Base-by-base conservation (phyloP, 2,797 vertebrate genomes). In the Diceros bicornis region DNA sequence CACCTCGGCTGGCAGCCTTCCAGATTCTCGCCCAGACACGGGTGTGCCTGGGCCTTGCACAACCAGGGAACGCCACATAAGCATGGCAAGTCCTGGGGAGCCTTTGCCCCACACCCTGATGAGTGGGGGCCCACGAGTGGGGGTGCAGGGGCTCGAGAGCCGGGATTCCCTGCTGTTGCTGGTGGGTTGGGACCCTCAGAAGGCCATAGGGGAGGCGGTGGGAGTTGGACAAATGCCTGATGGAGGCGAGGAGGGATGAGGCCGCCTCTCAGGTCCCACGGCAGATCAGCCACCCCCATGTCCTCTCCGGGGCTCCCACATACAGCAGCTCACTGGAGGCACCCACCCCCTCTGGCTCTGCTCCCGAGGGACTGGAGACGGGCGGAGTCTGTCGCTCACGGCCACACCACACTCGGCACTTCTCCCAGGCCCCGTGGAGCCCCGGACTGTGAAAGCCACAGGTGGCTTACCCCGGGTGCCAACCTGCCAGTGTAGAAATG, bases 41-140 rank as follows among this genome's bases (percentile, higher is more conserved):
- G 95, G 93, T 75, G 91, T 93, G 86, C 77, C 94, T 4, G 61
- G 32, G 87, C 79, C 96, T 98, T 96, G 87, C 97, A 97, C 91
- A 97, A 96, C 87, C 75, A 8, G 89, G 75, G 6, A 21, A 61
- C 16, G 34, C 74, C 47, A 23, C 78, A 2, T 0, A 8, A 61
- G 68, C 21, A 16, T 0, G 13, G 84, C 29, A 3, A 82, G 50
- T 50, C 87, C 23, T 0, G 1, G 50, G 57, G 41, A 75, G 91
- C 61, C 82, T 94, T 34, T 32, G 77, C 79, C 88, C 90, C 64
- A 87, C 82, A 83, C 83, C 96, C 37, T 34, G 4, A 4, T 1
- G 87, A 37, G 8, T 5, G 71, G 20, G 18, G 59, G 61, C 69
- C 44, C 6, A 17, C 0, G 77, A 9, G 37, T 0, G 6, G 27